Evolutionary conservation across 53 echinoderm and acorn worm genomes (phyloP), one percentile per base, ranked within the genome.

Genomic region (Apostichopus leukothele): DNA sequence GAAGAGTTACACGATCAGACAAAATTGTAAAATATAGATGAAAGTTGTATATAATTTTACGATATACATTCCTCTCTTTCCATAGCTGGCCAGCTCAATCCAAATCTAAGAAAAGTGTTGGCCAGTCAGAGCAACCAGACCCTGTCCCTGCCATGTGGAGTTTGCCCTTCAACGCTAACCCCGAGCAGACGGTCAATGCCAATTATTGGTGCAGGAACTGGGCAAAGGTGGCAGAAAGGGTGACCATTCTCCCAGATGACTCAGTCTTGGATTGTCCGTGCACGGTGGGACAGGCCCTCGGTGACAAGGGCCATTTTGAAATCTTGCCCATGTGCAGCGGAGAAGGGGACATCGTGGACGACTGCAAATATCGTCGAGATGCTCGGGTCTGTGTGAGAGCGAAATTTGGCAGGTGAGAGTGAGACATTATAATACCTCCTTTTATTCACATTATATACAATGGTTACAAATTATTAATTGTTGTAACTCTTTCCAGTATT

Each of bases 321-420:
- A 77, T 90, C 7, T 89, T 90, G 25, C 95, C 95, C 5, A 91
- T 84, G 88, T 97, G 97, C 78, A 68, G 91, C 23, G 50, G n/a
- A 8, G 59, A 76, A 12, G 76, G 74, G 18, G 78, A 51, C 20
- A 87, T 60, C 9, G 83, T 7, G 50, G 74, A 79, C 4, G 59
- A 87, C 76, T 97, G 97, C 74, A 39, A 61, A 10, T 91, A 90
- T 25, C 88, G 94, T 25, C 57, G 22, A 23, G 23, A 78, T 23
- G 97, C 94, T 26, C 86, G 74, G 50, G 93, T 95, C 80, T 97
- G 97, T 78, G 91, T 97, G 4, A 89, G 97, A 84, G 93, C 95
- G 14, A 88, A 90, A 13, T 88, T 51, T 77, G 79, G 92, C 39
- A 97, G 97, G 97, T 97, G 74, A 67, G 88, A 11, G 19, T 11